Evolutionary conservation across 2,113 vertebrate species (phyloP).

Genomic region (Hemiprocne comata): DNA sequence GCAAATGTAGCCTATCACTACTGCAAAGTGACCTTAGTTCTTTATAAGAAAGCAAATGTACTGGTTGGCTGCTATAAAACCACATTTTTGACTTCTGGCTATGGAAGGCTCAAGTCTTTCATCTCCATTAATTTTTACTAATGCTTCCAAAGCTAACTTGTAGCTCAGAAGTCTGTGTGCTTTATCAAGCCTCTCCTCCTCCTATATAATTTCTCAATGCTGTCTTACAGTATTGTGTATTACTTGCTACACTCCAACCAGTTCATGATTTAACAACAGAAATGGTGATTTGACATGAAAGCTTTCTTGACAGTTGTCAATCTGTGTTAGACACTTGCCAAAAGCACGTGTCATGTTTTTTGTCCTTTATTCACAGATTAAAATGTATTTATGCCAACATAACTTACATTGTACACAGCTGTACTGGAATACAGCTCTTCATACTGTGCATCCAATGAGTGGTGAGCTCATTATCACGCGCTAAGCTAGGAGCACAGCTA

Average conservation of each 20-base stretch:
- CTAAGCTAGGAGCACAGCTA: rapidly evolving
- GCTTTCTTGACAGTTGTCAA: background rate
- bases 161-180: background rate
- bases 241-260: background rate
- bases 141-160: background rate
- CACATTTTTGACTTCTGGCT: background rate
- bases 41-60: background rate
- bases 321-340: background rate
- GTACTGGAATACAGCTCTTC: background rate
- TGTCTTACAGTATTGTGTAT: background rate
- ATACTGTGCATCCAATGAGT: background rate
- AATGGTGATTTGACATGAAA: background rate
- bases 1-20: background rate
- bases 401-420: background rate
- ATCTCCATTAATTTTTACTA: background rate
- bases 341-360: background rate
- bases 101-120: background rate
- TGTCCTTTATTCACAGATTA: background rate
- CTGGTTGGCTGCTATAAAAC: background rate
- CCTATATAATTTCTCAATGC: background rate
- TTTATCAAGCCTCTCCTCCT: background rate
- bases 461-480: rapidly evolving
- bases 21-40: background rate
- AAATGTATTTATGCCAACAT: background rate
- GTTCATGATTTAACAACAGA: background rate